Base-by-base conservation (phyloP, 53 echinoderm and acorn worm genomes). In the Astropecten irregularis region DNA sequence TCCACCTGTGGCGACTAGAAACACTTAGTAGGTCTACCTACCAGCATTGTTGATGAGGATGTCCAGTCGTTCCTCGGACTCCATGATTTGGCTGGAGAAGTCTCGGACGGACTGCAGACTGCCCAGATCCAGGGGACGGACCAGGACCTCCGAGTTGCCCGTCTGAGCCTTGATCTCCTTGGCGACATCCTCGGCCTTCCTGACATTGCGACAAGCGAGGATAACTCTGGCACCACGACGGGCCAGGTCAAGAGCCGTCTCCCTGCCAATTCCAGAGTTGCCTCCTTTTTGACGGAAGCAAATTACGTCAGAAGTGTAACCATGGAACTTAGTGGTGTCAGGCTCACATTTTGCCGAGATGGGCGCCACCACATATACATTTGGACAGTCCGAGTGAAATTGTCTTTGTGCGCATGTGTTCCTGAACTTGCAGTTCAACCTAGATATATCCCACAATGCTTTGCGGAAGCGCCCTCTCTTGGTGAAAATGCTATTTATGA, bases 21-120 rank as follows among this genome's bases (percentile, higher is more conserved):
- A n/a, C n/a, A n/a, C n/a, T n/a, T n/a, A n/a, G n/a, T n/a, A n/a
- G n/a, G n/a, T n/a, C n/a, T n/a, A 10, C 38, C 64, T 51, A 88
- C 92, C 83, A 38, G 92, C 95, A 69, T 95, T 95, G 62, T 95
- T 95, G 40, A 95, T 90, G 16, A 95, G 85, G 35, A 92, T 88
- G 33, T 95, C 95, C 1, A 95, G 69, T 60, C 88, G 29, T 0
- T 71, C 46, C 48, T 92, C 92, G 53, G 79, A 85, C 42, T 58
- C 46, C 4, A 81, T 27, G 15, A 95, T 71, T 44, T 76, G 54
- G 0, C 85, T 76, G 8, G 90, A 92, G 27, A 95, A 95, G 18
- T 50, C 34, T 38, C 86, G 67, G 23, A 95, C 86, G 4, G 92
- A 92, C 19, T 73, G 42, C 22, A 92, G 59, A 36, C 83, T 83